phyloP scores from a whole-genome alignment of 1,140 invertebrate species.

The Nymphalis io region DNA sequence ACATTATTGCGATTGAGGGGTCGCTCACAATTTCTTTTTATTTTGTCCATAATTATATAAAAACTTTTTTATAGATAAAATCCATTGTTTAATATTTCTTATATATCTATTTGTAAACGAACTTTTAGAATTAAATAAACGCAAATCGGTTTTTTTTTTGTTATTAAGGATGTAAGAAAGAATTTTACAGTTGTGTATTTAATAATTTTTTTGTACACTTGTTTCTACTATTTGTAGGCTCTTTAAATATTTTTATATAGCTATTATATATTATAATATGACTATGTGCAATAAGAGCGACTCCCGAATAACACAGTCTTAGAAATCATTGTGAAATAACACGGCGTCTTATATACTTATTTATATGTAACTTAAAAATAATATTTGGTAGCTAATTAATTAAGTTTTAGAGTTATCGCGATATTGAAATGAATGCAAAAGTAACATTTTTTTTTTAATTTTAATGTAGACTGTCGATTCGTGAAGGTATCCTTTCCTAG shows the following conservation, averaged over 20 bases:
- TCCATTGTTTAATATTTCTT: background rate
- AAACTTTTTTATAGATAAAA: background rate
- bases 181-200: background rate
- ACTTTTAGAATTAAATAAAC: background rate
- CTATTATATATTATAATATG: constrained; percentile 22
- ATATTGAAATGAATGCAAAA: constrained; percentile 60
- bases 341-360: constrained; percentile 72
- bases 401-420: constrained; percentile 69
- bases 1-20: constrained; percentile 45
- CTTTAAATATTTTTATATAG: constrained; percentile 18
- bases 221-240: background rate
- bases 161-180: background rate
- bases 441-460: constrained; percentile 47
- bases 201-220: background rate
- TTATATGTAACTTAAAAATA: constrained; percentile 73
- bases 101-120: background rate
- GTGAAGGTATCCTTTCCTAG: constrained; percentile 46
- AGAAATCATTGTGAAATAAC: constrained; percentile 63
- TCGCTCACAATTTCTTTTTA: constrained; percentile 39
- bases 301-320: constrained; percentile 37
- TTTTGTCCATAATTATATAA: constrained; percentile 1
- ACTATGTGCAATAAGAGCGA: constrained; percentile 47
- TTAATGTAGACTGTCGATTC: constrained; percentile 55
- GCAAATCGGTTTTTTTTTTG: background rate
- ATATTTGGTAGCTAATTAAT: constrained; percentile 78